Base-by-base conservation (phyloP, 2,113 vertebrate genomes). In the Mesitornis unicolor region DNA sequence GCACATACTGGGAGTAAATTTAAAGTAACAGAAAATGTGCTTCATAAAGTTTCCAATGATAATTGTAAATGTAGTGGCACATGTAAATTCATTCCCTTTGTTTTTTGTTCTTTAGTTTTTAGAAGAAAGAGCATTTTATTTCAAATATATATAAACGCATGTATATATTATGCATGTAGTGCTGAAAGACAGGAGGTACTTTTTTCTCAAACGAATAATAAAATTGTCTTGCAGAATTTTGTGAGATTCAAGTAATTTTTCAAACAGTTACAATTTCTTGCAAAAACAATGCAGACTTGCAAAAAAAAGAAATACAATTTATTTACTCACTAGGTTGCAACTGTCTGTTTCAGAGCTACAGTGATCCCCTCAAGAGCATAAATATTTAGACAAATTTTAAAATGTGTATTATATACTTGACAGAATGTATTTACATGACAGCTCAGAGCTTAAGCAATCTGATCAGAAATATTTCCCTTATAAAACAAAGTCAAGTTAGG, bases 341-440 rank as follows among this genome's bases (percentile, higher is more conserved):
- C 89, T 96, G 95, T 76, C 90, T 97, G 88, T 95, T n/a, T 28
- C 68, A 97, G 81, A 96, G 93, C 82, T 95, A 76, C 59, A 93
- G 79, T 61, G 94, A 98, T 98, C 84, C 93, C 51, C 89, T 97
- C 94, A 97, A 96, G 77, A 94, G 89, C 79, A 98, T 97, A 98
- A 98, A 98, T 98, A 98, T 98, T 98, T 98, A 97, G 97, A 98
- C 96, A 97, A 97, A 94, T 97, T 97, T 97, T 95, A 84, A 97
- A 97, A 97, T 94, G 88, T 97, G 95, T 95, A 97, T 92, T 93
- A 96, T 96, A 94, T 97, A 97, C 96, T 98, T 97, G 95, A 97
- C 86, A 90, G 93, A 97, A 97, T n/a, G 50, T 95, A 95, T 97
- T 96, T 97, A 95, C 92, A 90, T 91, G 96, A 97, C 91, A 97